Base-by-base conservation (phyloP, 2,888 invertebrate species). In the Entomobrya proxima region DNA sequence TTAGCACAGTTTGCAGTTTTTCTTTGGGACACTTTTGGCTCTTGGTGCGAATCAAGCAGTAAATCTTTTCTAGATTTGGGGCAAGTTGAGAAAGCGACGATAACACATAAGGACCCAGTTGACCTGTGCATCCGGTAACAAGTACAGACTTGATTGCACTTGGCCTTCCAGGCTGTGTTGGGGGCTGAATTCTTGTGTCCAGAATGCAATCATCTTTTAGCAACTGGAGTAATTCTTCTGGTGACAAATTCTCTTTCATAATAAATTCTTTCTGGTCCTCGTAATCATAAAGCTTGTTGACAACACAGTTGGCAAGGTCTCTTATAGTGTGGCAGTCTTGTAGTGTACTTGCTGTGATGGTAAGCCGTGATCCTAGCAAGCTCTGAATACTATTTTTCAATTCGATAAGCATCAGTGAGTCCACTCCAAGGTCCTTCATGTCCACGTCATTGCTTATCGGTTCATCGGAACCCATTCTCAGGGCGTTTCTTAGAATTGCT, bases 81-180 rank as follows among this genome's bases (percentile, higher is more conserved):
- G 27, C 13, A 1, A 6, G 9, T 4, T 77, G 21, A n/a, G 58
- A 21, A 9, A 86, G 7, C 9, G 55, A 72, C 15, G 69, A 21
- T 15, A 86, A 21, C 15, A 86, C 18, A 35, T 86, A 86, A 24
- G 86, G 86, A 24, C 86, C 86, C 24, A 86, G 37, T 35, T 86
- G 77, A 47, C 86, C 86, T n/a, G 86, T 83, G 11, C 30, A 32
- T 55, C 86, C 86, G 32, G 86, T 86, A 4, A 86, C 61, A 13
- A 86, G 44, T 2, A 86, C 21, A 2, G 35, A 78, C 35, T 64
- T 80, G 0, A 84, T 30, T 76, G 67, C 58, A 1, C 44, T 44
- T 0, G 74, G 9, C 2, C 37, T 1, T 9, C 1, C 2, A n/a
- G 75, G 40, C n/a, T 13, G 2, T 15, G 55, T 21, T 5, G 58